Conservation (phyloP, 2,888 invertebrate genomes). For the Perizoma affinitatum region DNA sequence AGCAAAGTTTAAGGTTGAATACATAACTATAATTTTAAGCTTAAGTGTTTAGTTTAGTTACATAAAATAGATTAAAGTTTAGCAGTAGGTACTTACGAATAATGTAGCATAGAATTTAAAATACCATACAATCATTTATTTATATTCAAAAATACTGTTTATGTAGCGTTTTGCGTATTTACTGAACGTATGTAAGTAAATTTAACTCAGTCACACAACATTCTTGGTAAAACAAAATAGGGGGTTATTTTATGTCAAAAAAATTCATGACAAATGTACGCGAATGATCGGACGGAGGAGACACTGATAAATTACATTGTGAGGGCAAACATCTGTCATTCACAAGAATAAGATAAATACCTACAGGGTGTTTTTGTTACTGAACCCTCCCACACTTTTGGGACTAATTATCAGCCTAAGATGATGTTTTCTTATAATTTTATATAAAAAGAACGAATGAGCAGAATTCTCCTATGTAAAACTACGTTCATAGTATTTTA, state of each 20-base stretch:
- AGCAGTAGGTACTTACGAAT: no score
- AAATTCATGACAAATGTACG: conserved; percentile 65
- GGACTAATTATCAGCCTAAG: conserved; percentile 41
- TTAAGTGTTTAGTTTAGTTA: no score
- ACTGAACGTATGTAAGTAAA: no score
- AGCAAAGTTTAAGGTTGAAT: conserved; percentile 28
- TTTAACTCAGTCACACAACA: no score
- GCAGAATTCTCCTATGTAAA: no score
- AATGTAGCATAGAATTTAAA: no score
- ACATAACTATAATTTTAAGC: conserved; percentile 12
- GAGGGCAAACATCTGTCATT: conserved; percentile 68
- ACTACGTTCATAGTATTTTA: no score
- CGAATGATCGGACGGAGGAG: conserved; percentile 67
- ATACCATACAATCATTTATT: no score
- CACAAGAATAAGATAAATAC: conserved; percentile 68
- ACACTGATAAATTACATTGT: conserved; percentile 67
- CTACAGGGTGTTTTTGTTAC: conserved; percentile 52
- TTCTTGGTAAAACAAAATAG: neutral
- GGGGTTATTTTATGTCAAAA: conserved; percentile 36
- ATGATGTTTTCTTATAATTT: conserved; percentile 39
- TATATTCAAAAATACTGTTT: no score
- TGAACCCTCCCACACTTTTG: conserved; percentile 46
- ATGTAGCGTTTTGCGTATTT: no score
- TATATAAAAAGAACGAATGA: conserved; percentile 5
- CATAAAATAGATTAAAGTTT: no score